phyloP scores from a whole-genome alignment of 2,888 invertebrate genomes.

The Alentia gelatinosa region DNA sequence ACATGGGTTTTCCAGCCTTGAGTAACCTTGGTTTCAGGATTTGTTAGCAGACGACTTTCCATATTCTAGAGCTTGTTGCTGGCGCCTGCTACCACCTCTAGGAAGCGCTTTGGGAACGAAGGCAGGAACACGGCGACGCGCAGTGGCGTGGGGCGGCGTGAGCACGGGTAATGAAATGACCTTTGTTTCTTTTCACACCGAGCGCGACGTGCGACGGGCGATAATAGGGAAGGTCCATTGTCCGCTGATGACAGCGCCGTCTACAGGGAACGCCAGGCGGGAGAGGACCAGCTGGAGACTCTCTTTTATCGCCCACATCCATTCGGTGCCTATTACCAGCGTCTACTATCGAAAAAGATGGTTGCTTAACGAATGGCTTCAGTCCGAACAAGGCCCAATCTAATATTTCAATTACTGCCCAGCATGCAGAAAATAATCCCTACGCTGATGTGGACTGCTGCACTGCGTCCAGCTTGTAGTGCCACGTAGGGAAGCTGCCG shows the following conservation, averaged over 20 bases:
- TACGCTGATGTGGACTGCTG: not conserved
- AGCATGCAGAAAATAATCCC: not conserved
- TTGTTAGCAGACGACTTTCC: too few species aligned
- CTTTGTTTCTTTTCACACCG: not conserved
- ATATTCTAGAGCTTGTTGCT: too few species aligned
- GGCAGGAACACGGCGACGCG: not conserved
- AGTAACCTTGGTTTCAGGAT: too few species aligned
- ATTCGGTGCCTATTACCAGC: not conserved
- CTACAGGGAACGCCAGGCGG: too few species aligned
- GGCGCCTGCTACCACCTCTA: too few species aligned
- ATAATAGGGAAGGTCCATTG: not conserved
- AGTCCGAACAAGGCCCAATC: not conserved
- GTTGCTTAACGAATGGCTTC: not conserved
- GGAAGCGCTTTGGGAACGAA: too few species aligned
- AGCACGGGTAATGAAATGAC: conserved; percentile 1
- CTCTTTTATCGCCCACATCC: not conserved
- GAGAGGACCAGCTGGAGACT: not conserved
- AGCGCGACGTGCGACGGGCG: not conserved
- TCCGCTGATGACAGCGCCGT: not conserved
- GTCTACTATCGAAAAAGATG: not conserved
- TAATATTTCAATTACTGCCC: not conserved
- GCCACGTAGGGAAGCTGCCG: not conserved
- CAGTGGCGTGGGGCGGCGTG: not conserved
- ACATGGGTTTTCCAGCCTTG: too few species aligned
- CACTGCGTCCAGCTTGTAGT: not conserved